Base-by-base conservation (phyloP, 1,140 invertebrate species). In the Ceratina japonica region DNA sequence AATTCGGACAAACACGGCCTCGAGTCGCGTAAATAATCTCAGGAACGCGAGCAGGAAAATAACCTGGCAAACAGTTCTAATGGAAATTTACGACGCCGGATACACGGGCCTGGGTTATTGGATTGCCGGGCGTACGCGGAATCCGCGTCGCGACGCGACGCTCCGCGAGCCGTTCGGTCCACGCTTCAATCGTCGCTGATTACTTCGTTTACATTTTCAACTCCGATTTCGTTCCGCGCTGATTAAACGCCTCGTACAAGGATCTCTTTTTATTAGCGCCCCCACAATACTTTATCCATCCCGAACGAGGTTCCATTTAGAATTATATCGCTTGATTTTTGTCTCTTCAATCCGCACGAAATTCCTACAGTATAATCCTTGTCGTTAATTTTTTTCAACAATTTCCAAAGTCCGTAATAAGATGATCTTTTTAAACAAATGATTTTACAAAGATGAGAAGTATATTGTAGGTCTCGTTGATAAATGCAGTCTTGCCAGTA, bases 181-280 rank as follows among this genome's bases (percentile, higher is more conserved):
- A 44, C 74, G 24, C 52, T 61, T 61, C 44, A 76, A 68, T 66
- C 56, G 54, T 3, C 74, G 64, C 65, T 68, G 64, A 69, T 69
- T 68, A 76, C 66, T 70, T 77, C 75, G 65, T 77, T 52, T 62
- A 70, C 65, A 75, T 75, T 75, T 75, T 75, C 62, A 65, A 31
- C 37, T 44, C 61, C 51, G 52, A 64, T 58, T 75, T 75, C 72
- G 59, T 52, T 56, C 72, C 61, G 13, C 54, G 37, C 22, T 56
- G 62, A 75, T 75, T 65, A 65, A 75, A 51, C 70, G 37, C 37
- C 37, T 44, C 37, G 37, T 8, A 44, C 10, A 8, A 10, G 37
- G 5, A 44, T 44, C 37, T 44, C 2, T 44, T 44, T 44, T 44
- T 44, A 44, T 44, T 10, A 44, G 10, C 10, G 37, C n/a, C n/a